Base-by-base conservation (phyloP, 2,888 invertebrate genomes). In the Herminia tarsipennalis region DNA sequence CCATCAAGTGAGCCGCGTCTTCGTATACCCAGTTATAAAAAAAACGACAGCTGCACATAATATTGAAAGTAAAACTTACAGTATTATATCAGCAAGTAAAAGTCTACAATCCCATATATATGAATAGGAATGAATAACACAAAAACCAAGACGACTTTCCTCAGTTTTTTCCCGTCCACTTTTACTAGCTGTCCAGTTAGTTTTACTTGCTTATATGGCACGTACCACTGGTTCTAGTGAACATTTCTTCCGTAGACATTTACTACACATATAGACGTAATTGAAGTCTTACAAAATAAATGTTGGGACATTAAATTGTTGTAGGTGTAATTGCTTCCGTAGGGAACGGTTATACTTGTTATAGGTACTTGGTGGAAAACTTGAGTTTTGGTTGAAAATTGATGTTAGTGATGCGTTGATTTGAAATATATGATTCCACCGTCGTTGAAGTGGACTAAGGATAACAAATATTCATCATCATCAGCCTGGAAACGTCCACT, bases 101-200 rank as follows among this genome's bases (percentile, higher is more conserved):
- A 38, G 38, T 29, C n/a, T 25, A 4, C 9, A 22, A 32, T 21
- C 41, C 32, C 39, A 21, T 39, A 56, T 10, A 34, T 34, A 56
- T 55, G 39, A 38, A 49, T 39, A 56, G 13, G 37, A 37, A 56
- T 55, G 39, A 38, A 49, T 39, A 34, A 22, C 20, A 45, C 44
- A 56, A 49, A 61, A 61, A 66, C 42, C 3, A 3, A 9, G 30
- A 30, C 66, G 63, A 74, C 76, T 76, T 76, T 76, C 76, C 49
- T 57, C 12, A 18, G 57, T 69, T 71, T 69, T 71, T 66, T 65
- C 43, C 57, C 45, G 13, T 54, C 40, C 70, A 76, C 76, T 76
- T 76, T 76, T 75, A 71, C 76, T 60, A 1, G 5, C 16, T 10
- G 34, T 12, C 56, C 49, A 43, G 48, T 62, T 38, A 44, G 62